phyloP scores from a whole-genome alignment of 2,797 vertebrate genomes.

The Tarsius wallacei region DNA sequence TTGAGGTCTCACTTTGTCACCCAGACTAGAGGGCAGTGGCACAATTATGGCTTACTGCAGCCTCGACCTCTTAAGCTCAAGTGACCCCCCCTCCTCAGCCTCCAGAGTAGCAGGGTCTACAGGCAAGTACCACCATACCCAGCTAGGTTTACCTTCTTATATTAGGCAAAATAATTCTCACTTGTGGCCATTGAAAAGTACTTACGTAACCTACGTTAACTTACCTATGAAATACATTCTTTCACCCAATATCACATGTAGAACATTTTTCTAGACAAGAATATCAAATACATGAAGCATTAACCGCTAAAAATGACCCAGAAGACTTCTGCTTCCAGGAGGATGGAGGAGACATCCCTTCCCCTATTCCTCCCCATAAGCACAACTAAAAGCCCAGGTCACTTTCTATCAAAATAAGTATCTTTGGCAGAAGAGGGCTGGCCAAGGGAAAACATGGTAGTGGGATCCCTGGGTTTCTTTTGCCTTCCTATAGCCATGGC shows the following conservation, averaged over 20 bases:
- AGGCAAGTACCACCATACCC: no score
- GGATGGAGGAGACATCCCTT: neutral
- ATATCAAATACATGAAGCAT: neutral
- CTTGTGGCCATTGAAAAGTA: constrained; percentile 9
- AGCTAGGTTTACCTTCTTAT: neutral
- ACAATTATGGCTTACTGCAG: no score
- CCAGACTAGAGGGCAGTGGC: no score
- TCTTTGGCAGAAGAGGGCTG: no score
- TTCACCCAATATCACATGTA: neutral
- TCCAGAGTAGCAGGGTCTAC: no score
- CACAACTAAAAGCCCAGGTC: neutral
- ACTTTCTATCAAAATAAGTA: constrained; percentile 2
- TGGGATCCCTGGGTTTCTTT: neutral
- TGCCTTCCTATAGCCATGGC: neutral
- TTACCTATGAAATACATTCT: neutral
- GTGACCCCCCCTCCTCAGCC: no score
- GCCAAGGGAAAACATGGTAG: no score
- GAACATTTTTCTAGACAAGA: constrained; percentile 38
- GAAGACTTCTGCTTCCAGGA: neutral
- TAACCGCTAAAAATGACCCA: neutral
- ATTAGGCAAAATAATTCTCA: neutral
- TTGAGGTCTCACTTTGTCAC: no score
- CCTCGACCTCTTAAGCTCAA: no score
- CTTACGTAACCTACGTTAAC: neutral
- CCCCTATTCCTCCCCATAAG: neutral